A percentile compares a stretch with the other conserved stretches of the same genome.
Evolutionary conservation across 1,140 invertebrate genomes (phyloP).

Genomic region (Leptoteleia sp.): DNA sequence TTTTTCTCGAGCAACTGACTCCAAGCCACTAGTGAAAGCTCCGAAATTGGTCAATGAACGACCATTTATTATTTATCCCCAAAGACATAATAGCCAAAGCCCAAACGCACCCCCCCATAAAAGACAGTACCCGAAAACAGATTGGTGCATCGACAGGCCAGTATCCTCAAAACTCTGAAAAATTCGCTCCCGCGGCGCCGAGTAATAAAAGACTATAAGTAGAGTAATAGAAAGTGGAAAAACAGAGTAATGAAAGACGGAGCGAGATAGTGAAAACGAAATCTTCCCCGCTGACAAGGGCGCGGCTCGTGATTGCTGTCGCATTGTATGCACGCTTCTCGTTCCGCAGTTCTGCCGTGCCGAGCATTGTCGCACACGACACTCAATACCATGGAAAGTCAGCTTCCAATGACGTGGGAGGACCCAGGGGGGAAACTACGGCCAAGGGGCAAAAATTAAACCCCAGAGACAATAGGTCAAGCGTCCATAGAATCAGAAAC

Average conservation of each 20-base stretch:
- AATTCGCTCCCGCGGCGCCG: conserved; percentile 57
- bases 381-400: conserved; percentile 71
- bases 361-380: conserved; percentile 73
- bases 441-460: conserved; percentile 78
- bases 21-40: not conserved
- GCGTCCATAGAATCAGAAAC: conserved; percentile 78
- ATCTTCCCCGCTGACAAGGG: conserved; percentile 78
- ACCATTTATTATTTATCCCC: conserved; percentile 30
- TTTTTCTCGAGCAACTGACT: not conserved
- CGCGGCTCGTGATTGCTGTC: conserved; percentile 80
- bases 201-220: conserved; percentile 65
- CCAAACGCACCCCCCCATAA: conserved; percentile 9
- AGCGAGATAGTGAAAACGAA: conserved; percentile 51
- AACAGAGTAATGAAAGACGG: conserved; percentile 60
- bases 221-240: conserved; percentile 62
- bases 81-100: conserved; percentile 11
- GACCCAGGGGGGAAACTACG: conserved; percentile 65
- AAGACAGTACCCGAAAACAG: conserved; percentile 33
- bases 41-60: conserved; percentile 1
- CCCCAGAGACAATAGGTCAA: conserved; percentile 81
- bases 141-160: conserved; percentile 37
- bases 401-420: conserved; percentile 74
- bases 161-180: conserved; percentile 33
- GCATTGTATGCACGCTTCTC: conserved; percentile 75
- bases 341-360: conserved; percentile 68